A percentile compares a stretch with the other conserved stretches of the same genome.
Evolutionary conservation across 1,140 invertebrate species (phyloP).

Genomic region (Leguminivora glycinivorella): DNA sequence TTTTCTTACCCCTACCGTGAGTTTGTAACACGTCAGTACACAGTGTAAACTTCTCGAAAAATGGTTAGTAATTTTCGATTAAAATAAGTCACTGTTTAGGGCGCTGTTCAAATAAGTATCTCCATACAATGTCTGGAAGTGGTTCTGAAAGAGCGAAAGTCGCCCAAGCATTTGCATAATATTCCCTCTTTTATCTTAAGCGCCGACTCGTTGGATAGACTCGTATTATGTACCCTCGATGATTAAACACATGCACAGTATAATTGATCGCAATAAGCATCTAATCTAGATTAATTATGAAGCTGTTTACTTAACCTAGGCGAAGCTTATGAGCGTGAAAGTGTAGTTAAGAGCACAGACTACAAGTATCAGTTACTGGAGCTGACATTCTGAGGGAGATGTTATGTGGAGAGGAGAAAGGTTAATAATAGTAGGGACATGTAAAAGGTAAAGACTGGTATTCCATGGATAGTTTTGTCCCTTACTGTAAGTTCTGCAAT

Average conservation of each 20-base stretch:
- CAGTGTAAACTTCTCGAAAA: too few species aligned
- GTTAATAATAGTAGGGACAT: conserved; percentile 13
- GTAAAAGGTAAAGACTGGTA: conserved; percentile 1
- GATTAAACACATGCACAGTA: neutral
- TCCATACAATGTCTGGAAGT: too few species aligned
- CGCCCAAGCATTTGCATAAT: neutral
- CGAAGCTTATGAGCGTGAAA: conserved; percentile 1
- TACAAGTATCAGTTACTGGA: neutral
- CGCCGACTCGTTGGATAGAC: neutral
- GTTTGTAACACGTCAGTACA: too few species aligned
- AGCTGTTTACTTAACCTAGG: neutral
- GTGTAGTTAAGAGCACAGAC: conserved; percentile 4
- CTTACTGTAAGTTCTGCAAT: too few species aligned
- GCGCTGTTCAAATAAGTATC: too few species aligned
- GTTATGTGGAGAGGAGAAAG: conserved; percentile 26
- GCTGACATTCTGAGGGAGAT: conserved; percentile 22
- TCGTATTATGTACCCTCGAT: neutral
- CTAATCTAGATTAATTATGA: conserved; percentile 5
- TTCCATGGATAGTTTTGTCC: neutral
- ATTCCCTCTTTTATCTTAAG: neutral
- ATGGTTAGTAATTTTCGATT: too few species aligned
- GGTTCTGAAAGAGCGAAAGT: neutral
- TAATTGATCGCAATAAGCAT: neutral
- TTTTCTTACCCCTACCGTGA: neutral
- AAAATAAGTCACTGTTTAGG: too few species aligned